A percentile compares a stretch with the other conserved stretches of the same genome.
Conservation (phyloP, 37 sponge, comb jelly and placozoan genomes). For the Petrosia ficiformis region DNA sequence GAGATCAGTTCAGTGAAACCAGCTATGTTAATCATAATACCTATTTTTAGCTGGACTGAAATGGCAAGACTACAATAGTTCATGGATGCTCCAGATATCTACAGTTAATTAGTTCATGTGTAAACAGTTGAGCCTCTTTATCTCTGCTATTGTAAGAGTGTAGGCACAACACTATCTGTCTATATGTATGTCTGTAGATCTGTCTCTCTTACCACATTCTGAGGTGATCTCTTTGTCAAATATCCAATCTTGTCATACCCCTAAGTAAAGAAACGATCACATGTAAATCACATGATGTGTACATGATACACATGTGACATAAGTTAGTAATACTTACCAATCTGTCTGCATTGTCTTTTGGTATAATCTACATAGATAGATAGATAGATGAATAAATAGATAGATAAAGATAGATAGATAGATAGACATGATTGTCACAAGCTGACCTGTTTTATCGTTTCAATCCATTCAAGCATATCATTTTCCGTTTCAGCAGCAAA, state of each 20-base stretch:
- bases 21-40: no score
- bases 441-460: slow-evolving; percentile 6
- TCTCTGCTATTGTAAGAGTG: no score
- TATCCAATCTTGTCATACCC: slow-evolving; percentile 78
- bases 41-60: no score
- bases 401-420: neutral
- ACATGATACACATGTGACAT: neutral
- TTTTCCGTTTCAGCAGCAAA: slow-evolving; percentile 62
- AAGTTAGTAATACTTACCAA: slow-evolving; percentile 27
- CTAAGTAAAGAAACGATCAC: slow-evolving; percentile 3
- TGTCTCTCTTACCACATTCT: slow-evolving; percentile 17
- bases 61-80: no score
- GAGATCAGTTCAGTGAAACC: neutral
- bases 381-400: neutral
- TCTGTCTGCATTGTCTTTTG: slow-evolving; percentile 54
- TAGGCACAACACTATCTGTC: no score
- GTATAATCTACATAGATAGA: slow-evolving; percentile 27
- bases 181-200: neutral
- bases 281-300: neutral
- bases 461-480: slow-evolving; percentile 55
- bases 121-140: no score
- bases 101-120: no score
- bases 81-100: no score
- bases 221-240: slow-evolving; percentile 45
- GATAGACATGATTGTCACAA: no score